phyloP scores from a whole-genome alignment of 2,888 invertebrate species.

The Himalopsyche kuldschensis region DNA sequence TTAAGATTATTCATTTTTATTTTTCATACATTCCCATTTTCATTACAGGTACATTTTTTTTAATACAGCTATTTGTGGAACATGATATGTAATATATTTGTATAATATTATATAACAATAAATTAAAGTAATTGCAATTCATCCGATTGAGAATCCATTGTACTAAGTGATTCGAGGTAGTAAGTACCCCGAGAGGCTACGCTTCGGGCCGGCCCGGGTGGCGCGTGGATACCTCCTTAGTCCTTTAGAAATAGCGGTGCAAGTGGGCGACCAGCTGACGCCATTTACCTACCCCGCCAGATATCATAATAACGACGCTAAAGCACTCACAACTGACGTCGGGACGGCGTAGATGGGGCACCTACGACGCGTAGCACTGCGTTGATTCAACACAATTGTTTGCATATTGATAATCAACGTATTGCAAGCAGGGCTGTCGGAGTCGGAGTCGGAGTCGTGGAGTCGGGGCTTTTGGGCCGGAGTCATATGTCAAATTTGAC shows the following conservation, averaged over 20 bases:
- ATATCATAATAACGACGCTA: conserved; percentile 16
- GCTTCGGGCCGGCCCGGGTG: not conserved
- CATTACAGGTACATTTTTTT: too few relatives aligned
- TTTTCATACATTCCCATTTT: too few relatives aligned
- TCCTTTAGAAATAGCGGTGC: not conserved
- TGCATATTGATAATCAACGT: too few relatives aligned
- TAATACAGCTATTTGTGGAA: too few relatives aligned
- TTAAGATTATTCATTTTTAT: too few relatives aligned
- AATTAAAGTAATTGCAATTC: too few relatives aligned
- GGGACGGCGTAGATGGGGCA: not conserved
- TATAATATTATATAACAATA: too few relatives aligned
- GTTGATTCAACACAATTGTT: not conserved
- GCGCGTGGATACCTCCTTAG: not conserved
- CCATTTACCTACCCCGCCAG: conserved; percentile 1
- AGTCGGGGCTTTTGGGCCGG: too few relatives aligned
- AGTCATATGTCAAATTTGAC: too few relatives aligned
- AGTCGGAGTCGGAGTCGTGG: too few relatives aligned
- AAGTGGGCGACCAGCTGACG: conserved; percentile 13
- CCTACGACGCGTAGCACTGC: not conserved
- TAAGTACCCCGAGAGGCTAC: not conserved
- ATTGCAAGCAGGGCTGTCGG: too few relatives aligned
- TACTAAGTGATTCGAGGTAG: not conserved
- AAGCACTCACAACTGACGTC: conserved; percentile 1
- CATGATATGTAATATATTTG: too few relatives aligned
- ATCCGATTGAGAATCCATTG: not conserved